These are phyloP conservation scores for Cylloceria caligata DNA, from an alignment of 2,888 invertebrate species.

Conservation along the genomic window DNA sequence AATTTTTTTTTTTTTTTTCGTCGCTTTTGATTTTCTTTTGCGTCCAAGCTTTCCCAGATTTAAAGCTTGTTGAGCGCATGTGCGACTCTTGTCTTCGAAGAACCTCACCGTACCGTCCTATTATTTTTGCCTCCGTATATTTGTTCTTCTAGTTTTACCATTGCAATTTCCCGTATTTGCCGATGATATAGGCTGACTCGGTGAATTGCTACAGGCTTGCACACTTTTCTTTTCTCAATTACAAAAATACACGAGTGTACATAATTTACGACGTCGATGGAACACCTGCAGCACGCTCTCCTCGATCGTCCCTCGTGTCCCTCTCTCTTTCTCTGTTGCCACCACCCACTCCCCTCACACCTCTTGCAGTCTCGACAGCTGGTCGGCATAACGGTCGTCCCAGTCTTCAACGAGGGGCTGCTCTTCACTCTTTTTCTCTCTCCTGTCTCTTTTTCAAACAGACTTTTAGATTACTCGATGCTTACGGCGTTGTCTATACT, in stretches of 20 bases:
- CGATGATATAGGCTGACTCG: not conserved
- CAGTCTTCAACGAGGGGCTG: constrained; percentile 40
- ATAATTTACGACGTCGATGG: constrained; percentile 37
- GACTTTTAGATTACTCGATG: constrained; percentile 50
- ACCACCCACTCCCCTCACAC: constrained; percentile 48
- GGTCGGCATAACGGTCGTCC: constrained; percentile 65
- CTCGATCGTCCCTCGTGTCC: constrained; percentile 35
- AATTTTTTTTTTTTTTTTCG: too few relatives aligned
- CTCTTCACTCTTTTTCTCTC: not conserved
- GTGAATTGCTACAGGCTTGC: not conserved
- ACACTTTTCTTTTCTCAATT: constrained; percentile 24
- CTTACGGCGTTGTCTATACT: constrained; percentile 39
- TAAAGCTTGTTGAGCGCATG: too few relatives aligned
- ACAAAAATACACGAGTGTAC: constrained; percentile 14
- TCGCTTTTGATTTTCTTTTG: too few relatives aligned
- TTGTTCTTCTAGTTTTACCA: not conserved
- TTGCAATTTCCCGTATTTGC: not conserved
- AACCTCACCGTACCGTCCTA: too few relatives aligned
- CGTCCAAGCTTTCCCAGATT: too few relatives aligned
- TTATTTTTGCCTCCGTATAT: not conserved
- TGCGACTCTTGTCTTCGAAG: too few relatives aligned
- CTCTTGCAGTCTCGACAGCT: constrained; percentile 64
- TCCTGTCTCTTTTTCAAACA: constrained; percentile 44
- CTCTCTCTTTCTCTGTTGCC: constrained; percentile 38
- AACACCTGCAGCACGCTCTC: constrained; percentile 65